A percentile compares a stretch with the other conserved stretches of the same genome.
Evolutionary conservation across 2,888 invertebrate genomes (phyloP).

Genomic region (Abrostola triplasia): DNA sequence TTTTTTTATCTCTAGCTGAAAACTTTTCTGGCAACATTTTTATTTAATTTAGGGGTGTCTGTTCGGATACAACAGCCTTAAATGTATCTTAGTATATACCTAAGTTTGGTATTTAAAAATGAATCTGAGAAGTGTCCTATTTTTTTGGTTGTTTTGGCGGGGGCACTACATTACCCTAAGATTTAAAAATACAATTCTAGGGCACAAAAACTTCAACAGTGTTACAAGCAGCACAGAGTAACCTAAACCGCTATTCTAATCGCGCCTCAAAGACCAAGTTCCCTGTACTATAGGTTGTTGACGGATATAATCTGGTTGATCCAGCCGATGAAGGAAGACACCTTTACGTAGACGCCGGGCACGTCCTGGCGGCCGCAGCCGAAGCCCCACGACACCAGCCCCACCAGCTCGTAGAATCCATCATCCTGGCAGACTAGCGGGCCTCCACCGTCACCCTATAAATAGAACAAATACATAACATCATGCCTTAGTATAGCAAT

Average conservation of each 20-base stretch:
- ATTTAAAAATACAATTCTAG: too few relatives aligned
- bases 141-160: too few relatives aligned
- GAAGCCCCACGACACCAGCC: conserved; percentile 98
- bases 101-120: too few relatives aligned
- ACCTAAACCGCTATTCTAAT: conserved; percentile 2
- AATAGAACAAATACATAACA: conserved; percentile 10
- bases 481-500: background rate
- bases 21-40: too few relatives aligned
- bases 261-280: conserved; percentile 15
- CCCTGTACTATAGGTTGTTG: conserved; percentile 92
- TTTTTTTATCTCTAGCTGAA: too few relatives aligned
- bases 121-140: too few relatives aligned
- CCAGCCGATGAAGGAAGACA: conserved; percentile 98
- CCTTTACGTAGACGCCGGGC: conserved; percentile 99
- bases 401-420: conserved; percentile 97
- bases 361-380: conserved; percentile 97
- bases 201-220: too few relatives aligned
- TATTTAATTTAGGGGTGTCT: too few relatives aligned
- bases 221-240: background rate
- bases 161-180: too few relatives aligned
- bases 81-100: too few relatives aligned
- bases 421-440: conserved; percentile 97
- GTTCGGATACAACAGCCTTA: too few relatives aligned
- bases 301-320: conserved; percentile 99
- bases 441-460: conserved; percentile 97